phyloP scores from a whole-genome alignment of 2,888 invertebrate genomes.

The Melinaea marsaeus region DNA sequence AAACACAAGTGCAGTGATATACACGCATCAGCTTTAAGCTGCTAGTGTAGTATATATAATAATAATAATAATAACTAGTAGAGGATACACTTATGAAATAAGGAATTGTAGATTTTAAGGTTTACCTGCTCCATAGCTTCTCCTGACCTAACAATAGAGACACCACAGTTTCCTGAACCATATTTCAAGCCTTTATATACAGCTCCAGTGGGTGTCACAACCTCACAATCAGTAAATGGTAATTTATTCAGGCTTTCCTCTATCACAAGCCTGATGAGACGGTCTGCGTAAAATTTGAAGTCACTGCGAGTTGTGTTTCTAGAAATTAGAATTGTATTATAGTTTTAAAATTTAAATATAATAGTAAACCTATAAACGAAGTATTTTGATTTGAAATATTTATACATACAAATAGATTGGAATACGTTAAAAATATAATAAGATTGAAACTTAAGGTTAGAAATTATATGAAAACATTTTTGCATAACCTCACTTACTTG shows the following conservation, averaged over 20 bases:
- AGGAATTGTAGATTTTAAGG: background rate
- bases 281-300: slow-evolving; percentile 99
- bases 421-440: no score
- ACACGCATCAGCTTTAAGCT: no score
- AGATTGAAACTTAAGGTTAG: background rate
- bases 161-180: slow-evolving; percentile 98
- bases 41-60: no score
- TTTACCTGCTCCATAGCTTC: slow-evolving; percentile 96
- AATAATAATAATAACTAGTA: background rate
- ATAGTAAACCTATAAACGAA: no score
- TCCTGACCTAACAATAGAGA: slow-evolving; percentile 95
- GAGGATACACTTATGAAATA: background rate
- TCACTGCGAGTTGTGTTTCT: slow-evolving; percentile 96
- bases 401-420: no score
- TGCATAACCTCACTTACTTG: slow-evolving; percentile 81
- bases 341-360: no score
- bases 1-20: no score
- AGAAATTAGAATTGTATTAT: slow-evolving; percentile 39
- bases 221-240: slow-evolving; percentile 93
- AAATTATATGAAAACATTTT: background rate
- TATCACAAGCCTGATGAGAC: slow-evolving; percentile 96
- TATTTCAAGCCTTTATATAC: slow-evolving; percentile 95
- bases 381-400: no score
- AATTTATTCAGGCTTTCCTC: slow-evolving; percentile 98
- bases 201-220: slow-evolving; percentile 95